Percentiles rank a stretch among this genome's conserved stretches.
Evolutionary conservation across 2,888 invertebrate genomes (phyloP).

Genomic region (Bellardia bayeri): DNA sequence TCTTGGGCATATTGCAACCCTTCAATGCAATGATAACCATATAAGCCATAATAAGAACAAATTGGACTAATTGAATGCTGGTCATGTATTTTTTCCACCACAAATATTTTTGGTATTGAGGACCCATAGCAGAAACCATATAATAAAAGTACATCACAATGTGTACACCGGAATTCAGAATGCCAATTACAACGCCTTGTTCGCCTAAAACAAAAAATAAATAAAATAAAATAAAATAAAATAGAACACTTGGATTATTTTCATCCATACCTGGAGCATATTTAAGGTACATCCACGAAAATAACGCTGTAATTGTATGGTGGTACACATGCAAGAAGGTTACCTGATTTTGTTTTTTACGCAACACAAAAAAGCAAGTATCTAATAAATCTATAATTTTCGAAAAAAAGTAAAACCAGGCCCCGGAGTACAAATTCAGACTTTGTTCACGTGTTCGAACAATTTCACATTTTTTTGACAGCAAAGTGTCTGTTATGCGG

Average conservation of each 20-base stretch:
- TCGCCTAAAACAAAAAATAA: constrained; percentile 79
- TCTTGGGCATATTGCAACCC: constrained; percentile 86
- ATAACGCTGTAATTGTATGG: constrained; percentile 91
- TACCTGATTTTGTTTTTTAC: constrained; percentile 95
- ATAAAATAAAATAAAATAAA: background rate
- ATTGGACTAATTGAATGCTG: constrained; percentile 86
- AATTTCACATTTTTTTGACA: constrained; percentile 82
- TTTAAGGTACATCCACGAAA: constrained; percentile 92
- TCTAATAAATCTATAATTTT: constrained; percentile 92
- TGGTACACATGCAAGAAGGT: constrained; percentile 95
- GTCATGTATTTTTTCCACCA: constrained; percentile 86
- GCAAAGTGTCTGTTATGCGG: constrained; percentile 80
- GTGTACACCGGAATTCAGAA: constrained; percentile 85
- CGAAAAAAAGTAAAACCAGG: constrained; percentile 92
- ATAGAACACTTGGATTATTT: background rate
- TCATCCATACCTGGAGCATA: constrained; percentile 88
- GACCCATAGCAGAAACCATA: constrained; percentile 85
- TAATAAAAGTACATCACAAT: constrained; percentile 86
- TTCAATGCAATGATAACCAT: constrained; percentile 85
- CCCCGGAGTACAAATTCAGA: constrained; percentile 85
- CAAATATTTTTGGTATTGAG: constrained; percentile 85
- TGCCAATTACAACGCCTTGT: constrained; percentile 85
- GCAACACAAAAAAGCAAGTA: constrained; percentile 94
- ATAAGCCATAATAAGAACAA: constrained; percentile 88
- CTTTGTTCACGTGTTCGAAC: constrained; percentile 83